Base-by-base conservation (phyloP, 2,797 vertebrate species). In the Myripristis murdjan region DNA sequence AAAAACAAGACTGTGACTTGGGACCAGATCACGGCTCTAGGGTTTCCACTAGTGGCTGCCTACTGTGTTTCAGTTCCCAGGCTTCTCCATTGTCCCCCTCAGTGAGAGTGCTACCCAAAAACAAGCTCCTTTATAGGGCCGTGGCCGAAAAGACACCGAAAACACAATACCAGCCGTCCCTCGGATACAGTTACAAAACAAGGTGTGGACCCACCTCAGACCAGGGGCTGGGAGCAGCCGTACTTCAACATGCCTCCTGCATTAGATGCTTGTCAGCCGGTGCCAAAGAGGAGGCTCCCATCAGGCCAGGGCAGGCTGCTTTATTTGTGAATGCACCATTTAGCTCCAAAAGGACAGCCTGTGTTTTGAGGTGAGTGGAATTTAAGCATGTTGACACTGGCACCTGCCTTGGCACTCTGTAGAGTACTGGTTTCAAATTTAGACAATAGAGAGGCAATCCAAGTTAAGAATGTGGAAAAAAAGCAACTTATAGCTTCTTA, bases 21-120 rank as follows among this genome's bases (percentile, higher is more conserved):
- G 82, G 77, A 83, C 77, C 73, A 79, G 75, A 84, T 80, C 79
- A 59, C 61, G 79, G 80, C 73, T 87, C 82, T 86, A 55, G 79
- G 75, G 83, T 87, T 90, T 87, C 88, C 83, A 80, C 56, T 47
- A 54, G 73, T 63, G 64, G 74, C 78, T 73, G 68, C 70, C 64
- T 77, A 61, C 85, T 83, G 70, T 52, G 71, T 89, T 85, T 87
- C 87, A 74, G 81, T 92, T 93, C 90, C 88, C 89, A 92, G 90
- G 87, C 80, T 86, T 91, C 88, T 92, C 81, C 74, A 64, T 85
- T 90, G 87, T 89, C 76, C 73, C 31, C 41, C 53, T 75, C 55
- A 67, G 77, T 63, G 66, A 55, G 60, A 79, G 81, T 73, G 77
- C 73, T 59, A 73, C 77, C 12, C 3, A 57, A 75, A 77, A 89